Evolutionary conservation across 2,113 vertebrate species (phyloP), one percentile per base, ranked within the genome.

Genomic region (Sphyrna mokarran): DNA sequence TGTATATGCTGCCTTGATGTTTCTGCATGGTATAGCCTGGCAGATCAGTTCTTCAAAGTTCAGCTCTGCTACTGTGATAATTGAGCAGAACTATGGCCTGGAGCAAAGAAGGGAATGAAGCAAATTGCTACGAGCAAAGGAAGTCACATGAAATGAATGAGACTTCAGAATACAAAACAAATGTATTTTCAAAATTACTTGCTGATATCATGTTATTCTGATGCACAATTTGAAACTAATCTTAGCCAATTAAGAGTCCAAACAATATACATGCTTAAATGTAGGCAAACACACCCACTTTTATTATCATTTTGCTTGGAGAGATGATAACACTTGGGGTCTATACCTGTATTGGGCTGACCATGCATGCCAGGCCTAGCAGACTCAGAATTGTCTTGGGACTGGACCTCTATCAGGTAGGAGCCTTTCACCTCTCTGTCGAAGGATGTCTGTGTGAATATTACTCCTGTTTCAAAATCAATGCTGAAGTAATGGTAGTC

Each of bases 361-460:
- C 98, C 98, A 90, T 97, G 98, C 96, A 98, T 97, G 13, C 98
- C 98, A 2, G 98, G 97, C 76, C 98, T 97, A 11, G 98, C 97
- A 0, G 98, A 99, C 96, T 98, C 98, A 0, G 98, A 97, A 86
- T 97, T 97, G 95, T 99, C 98, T 97, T 98, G 98, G 1, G 98
- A 98, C 96, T 98, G 98, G 76, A 98, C 97, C 97, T 98, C 98
- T 94, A 99, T 98, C 95, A 99, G 97, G 96, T 98, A 99, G 14
- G 98, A 98, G 2, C 97, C 97, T 96, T 98, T 98, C 97, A 98
- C 98, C 97, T 99, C 98, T 69, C 98, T 98, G 96, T 99, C 98
- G 96, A 99, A 98, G 95, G 98, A 97, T 63, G 97, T 97, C 0
- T 70, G 96, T 0, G 98, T 98, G 90, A 96, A 97, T 96, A 99